Percentiles rank a stretch among this genome's conserved stretches.
phyloP scores from a whole-genome alignment of 2,888 invertebrate genomes.

The Heterodera filipjevi region DNA sequence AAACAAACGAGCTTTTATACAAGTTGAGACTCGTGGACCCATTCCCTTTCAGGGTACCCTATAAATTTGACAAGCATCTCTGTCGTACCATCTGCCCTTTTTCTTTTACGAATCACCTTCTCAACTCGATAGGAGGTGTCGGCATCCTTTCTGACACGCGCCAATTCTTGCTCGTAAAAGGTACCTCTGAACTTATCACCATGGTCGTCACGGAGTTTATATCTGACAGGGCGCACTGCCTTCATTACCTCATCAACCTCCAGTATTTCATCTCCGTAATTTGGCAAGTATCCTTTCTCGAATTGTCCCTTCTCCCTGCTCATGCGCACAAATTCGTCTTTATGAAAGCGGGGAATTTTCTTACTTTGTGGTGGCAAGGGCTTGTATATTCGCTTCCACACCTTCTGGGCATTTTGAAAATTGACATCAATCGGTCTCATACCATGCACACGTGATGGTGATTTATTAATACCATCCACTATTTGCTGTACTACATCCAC shows the following conservation, averaged over 20 bases:
- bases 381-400: neutral
- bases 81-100: neutral
- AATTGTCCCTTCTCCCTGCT: conserved; percentile 6
- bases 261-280: neutral
- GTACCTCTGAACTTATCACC: neutral
- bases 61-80: conserved; percentile 3
- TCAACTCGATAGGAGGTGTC: conserved; percentile 1
- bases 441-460: neutral
- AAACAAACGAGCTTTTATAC: too few species aligned
- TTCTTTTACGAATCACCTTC: neutral
- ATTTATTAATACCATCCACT: too few species aligned
- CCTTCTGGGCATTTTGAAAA: conserved; percentile 21
- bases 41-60: conserved; percentile 2
- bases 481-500: too few species aligned
- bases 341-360: neutral
- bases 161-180: neutral
- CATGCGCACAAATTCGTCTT: conserved; percentile 10
- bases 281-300: too few species aligned
- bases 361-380: neutral
- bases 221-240: neutral
- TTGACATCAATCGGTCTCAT: conserved; percentile 6
- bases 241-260: neutral
- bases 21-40: conserved; percentile 10
- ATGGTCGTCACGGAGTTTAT: neutral
- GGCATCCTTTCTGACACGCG: neutral